Conservation (phyloP, 1,140 invertebrate species). For the Drosophila kepulauana region DNA sequence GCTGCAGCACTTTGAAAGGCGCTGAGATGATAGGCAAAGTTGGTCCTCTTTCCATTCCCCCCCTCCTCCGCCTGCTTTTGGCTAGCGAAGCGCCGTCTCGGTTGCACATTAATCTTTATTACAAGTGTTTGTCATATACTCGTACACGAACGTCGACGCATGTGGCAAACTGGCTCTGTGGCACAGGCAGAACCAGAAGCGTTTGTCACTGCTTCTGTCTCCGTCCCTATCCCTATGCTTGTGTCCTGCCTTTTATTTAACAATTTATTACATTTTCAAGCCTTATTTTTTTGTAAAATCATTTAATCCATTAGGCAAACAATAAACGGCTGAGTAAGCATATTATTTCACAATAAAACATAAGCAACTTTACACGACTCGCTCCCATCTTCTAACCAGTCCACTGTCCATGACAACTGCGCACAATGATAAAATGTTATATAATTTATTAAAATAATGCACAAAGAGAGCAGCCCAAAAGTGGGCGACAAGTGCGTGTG, state of each 20-base stretch:
- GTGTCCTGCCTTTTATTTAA: conserved; percentile 68
- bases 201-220: conserved; percentile 72
- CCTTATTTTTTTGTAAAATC: conserved; percentile 74
- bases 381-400: not conserved
- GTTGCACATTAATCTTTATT: conserved; percentile 78
- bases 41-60: conserved; percentile 19
- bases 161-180: conserved; percentile 51
- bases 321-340: conserved; percentile 83
- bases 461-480: conserved; percentile 41
- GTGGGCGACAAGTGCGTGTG: conserved; percentile 32
- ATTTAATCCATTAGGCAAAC: conserved; percentile 83
- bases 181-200: conserved; percentile 43
- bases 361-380: conserved; percentile 35
- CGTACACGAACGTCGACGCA: conserved; percentile 41
- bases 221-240: conserved; percentile 9
- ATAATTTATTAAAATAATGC: conserved; percentile 81
- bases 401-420: conserved; percentile 47
- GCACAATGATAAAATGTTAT: conserved; percentile 73
- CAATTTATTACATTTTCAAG: conserved; percentile 78
- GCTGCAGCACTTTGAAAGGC: conserved; percentile 45
- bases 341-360: conserved; percentile 80
- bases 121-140: conserved; percentile 78
- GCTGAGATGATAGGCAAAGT: conserved; percentile 67
- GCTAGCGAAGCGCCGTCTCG: conserved; percentile 29
- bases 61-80: not conserved